phyloP scores from a whole-genome alignment of 2,797 vertebrate species.

The Paratrypauchen microcephalus region DNA sequence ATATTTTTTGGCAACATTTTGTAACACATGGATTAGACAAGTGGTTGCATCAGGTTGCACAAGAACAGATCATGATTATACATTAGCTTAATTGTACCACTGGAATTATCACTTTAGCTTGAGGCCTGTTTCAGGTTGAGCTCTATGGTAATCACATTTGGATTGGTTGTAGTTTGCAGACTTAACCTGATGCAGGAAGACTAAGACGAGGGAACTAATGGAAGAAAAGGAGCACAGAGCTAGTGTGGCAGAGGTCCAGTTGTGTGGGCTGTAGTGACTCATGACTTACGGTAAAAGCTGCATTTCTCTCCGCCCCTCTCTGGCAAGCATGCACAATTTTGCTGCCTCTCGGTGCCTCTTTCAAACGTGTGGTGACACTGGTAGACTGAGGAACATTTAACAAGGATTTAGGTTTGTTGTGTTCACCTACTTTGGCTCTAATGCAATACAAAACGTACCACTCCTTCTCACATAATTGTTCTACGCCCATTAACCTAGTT shows the following conservation, averaged over 20 bases:
- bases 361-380: constrained; percentile 37
- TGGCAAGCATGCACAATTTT: constrained; percentile 56
- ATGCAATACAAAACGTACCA: background rate
- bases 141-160: constrained; percentile 44
- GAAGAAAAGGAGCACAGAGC: constrained; percentile 45
- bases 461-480: background rate
- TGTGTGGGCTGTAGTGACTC: constrained; percentile 77
- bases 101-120: constrained; percentile 15
- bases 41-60: too few species aligned
- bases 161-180: constrained; percentile 43
- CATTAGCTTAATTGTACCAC: too few species aligned
- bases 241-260: constrained; percentile 72
- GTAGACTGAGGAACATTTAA: constrained; percentile 18
- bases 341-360: constrained; percentile 49
- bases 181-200: constrained; percentile 60
- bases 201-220: constrained; percentile 42
- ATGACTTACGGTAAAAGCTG: constrained; percentile 79
- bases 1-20: too few species aligned
- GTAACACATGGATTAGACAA: too few species aligned
- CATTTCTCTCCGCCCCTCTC: constrained; percentile 71
- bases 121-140: constrained; percentile 55
- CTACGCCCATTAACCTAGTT: background rate
- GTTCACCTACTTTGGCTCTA: background rate
- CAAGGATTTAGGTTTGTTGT: background rate
- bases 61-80: too few species aligned